A percentile compares a stretch with the other conserved stretches of the same genome.
These are phyloP conservation scores for Trissolcus japonicus DNA, from an alignment of 2,888 invertebrate species.

Conservation along the genomic window DNA sequence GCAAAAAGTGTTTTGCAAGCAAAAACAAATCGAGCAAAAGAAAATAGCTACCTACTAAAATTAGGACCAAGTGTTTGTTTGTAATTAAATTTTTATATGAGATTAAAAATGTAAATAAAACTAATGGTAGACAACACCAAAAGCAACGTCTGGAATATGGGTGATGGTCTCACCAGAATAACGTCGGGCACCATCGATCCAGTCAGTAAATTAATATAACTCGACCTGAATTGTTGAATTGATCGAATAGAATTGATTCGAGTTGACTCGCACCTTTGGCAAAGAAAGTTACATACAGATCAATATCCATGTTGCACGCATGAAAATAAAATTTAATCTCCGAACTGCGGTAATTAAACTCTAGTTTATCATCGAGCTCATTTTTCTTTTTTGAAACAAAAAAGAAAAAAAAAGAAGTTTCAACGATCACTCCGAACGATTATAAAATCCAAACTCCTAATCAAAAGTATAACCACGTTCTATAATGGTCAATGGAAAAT, in stretches of 20 bases:
- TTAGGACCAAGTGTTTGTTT: background rate
- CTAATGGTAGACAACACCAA: conserved; percentile 4
- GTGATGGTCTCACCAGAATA: conserved; percentile 47
- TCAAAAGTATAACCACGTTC: too few species aligned
- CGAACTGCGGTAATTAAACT: background rate
- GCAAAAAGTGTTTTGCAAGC: background rate
- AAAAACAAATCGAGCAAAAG: background rate
- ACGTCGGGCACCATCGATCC: conserved; percentile 32
- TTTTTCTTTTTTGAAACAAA: background rate
- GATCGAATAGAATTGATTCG: conserved; percentile 44
- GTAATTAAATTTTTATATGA: background rate
- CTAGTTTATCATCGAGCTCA: background rate
- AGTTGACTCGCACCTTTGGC: conserved; percentile 49
- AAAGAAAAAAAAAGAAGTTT: background rate
- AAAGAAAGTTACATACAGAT: conserved; percentile 33
- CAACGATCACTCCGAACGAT: too few species aligned
- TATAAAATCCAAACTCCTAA: too few species aligned
- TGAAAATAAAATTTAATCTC: conserved; percentile 11
- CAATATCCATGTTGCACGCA: conserved; percentile 34
- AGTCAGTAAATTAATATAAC: conserved; percentile 36
- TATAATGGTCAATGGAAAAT: too few species aligned
- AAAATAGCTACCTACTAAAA: background rate
- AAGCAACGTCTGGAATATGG: conserved; percentile 23
- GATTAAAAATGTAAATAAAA: background rate
- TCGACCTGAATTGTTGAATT: conserved; percentile 48